These are phyloP conservation scores for Physocephala rufipes DNA, from an alignment of 2,888 invertebrate genomes.

Conservation along the genomic window DNA sequence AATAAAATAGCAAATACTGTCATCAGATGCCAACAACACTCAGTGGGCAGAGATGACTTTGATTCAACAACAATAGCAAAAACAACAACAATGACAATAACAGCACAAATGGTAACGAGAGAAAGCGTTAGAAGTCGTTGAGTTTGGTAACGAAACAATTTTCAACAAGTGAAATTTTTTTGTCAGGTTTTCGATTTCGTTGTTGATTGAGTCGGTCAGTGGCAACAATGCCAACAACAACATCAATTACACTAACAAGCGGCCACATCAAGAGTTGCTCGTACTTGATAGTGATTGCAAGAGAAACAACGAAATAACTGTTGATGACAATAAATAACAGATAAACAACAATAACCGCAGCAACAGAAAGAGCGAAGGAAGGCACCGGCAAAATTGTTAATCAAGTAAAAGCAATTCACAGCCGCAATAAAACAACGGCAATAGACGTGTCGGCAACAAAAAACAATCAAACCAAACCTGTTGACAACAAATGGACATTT, in stretches of 20 bases:
- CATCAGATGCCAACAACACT: slow-evolving; percentile 31
- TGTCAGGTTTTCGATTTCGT: slow-evolving; percentile 22
- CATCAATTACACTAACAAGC: no score
- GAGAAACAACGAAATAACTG: no score
- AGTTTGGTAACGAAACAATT: slow-evolving; percentile 16
- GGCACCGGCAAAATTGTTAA: slow-evolving; percentile 18
- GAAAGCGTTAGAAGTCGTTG: background rate
- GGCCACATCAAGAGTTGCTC: background rate
- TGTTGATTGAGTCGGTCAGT: background rate
- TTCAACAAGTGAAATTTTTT: slow-evolving; percentile 10
- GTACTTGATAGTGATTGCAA: no score
- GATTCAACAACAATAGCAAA: background rate
- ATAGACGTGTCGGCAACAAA: slow-evolving; percentile 3
- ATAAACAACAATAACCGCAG: background rate
- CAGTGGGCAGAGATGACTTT: background rate
- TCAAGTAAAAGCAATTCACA: slow-evolving; percentile 14
- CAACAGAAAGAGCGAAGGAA: slow-evolving; percentile 5
- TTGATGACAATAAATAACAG: no score
- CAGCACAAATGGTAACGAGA: slow-evolving; percentile 2
- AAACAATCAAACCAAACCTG: background rate
- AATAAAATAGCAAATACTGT: slow-evolving; percentile 23
- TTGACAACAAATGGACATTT: slow-evolving; percentile 30
- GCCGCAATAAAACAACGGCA: background rate
- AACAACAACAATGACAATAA: background rate
- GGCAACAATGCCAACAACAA: background rate